Conservation (phyloP, 53 echinoderm and acorn worm species). For the Henricia sp. region DNA sequence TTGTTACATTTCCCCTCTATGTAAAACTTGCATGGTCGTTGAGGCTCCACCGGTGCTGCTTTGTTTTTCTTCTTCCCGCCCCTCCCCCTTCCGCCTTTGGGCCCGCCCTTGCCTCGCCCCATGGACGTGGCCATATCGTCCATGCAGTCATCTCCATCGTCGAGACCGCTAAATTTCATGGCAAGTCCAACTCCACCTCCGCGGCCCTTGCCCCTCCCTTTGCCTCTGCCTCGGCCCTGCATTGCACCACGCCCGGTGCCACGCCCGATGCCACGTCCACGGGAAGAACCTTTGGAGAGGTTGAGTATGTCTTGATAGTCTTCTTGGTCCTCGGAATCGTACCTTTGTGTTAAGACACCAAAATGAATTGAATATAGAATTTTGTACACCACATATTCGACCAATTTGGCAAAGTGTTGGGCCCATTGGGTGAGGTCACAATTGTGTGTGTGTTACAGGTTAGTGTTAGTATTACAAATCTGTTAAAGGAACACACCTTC, state of each 20-base stretch:
- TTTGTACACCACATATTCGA: too few species aligned
- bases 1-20: slow-evolving; percentile 91
- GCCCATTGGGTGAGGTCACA: too few species aligned
- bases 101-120: slow-evolving; percentile 17
- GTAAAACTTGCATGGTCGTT: slow-evolving; percentile 83
- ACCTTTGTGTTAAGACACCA: too few species aligned
- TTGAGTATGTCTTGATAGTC: slow-evolving; percentile 33
- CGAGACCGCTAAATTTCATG: slow-evolving; percentile 8
- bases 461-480: too few species aligned
- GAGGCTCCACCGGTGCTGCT: slow-evolving; percentile 15
- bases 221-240: slow-evolving; percentile 44
- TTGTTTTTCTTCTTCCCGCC: slow-evolving; percentile 54
- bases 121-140: not conserved
- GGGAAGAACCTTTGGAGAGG: slow-evolving; percentile 40
- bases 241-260: slow-evolving; percentile 12
- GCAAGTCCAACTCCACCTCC: slow-evolving; percentile 7
- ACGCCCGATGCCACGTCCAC: slow-evolving; percentile 33
- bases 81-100: slow-evolving; percentile 42
- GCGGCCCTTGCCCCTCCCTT: slow-evolving; percentile 25
- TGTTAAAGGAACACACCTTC: too few species aligned
- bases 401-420: too few species aligned
- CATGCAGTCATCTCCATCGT: slow-evolving; percentile 18
- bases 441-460: too few species aligned
- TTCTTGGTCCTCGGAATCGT: slow-evolving; percentile 52
- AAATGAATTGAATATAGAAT: too few species aligned